phyloP scores from a whole-genome alignment of 2,888 invertebrate species.

The Trissoscelio sp. region DNA sequence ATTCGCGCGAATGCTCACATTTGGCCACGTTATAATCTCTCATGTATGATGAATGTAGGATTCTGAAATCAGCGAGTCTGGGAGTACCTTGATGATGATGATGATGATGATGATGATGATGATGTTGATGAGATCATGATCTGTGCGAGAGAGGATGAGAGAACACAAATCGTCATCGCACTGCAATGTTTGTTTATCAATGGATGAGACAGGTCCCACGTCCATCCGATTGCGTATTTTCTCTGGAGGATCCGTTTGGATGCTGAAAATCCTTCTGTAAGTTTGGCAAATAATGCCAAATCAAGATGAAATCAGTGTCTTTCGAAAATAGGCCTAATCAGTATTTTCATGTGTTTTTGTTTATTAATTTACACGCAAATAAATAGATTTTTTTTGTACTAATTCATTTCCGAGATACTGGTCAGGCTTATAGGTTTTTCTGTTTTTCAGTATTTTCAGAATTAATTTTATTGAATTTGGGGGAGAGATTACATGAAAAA shows the following conservation, averaged over 20 bases:
- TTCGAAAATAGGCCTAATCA: too few relatives aligned
- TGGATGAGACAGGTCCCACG: constrained; percentile 43
- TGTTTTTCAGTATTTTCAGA: too few relatives aligned
- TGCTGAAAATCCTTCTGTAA: constrained; percentile 51
- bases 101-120: too few relatives aligned
- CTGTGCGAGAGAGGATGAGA: constrained; percentile 69
- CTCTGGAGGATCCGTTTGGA: constrained; percentile 25
- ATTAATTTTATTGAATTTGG: too few relatives aligned
- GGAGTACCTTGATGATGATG: constrained; percentile 72
- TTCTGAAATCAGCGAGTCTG: constrained; percentile 70
- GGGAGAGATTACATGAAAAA: too few relatives aligned
- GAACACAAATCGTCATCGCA: constrained; percentile 25
- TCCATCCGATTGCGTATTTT: constrained; percentile 28
- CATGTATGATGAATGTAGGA: constrained; percentile 76
- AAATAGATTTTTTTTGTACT: too few relatives aligned
- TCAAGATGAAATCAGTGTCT: constrained; percentile 50
- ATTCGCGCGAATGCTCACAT: constrained; percentile 34
- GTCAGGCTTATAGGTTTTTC: too few relatives aligned
- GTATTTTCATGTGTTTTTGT: too few relatives aligned
- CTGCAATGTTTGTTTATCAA: constrained; percentile 40
- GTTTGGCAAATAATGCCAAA: constrained; percentile 54
- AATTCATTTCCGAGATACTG: too few relatives aligned
- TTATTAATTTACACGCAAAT: too few relatives aligned
- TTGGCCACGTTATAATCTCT: constrained; percentile 75
- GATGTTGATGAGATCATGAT: too few relatives aligned